Base-by-base conservation (phyloP, 2,113 vertebrate species). In the Bubo scandiacus region DNA sequence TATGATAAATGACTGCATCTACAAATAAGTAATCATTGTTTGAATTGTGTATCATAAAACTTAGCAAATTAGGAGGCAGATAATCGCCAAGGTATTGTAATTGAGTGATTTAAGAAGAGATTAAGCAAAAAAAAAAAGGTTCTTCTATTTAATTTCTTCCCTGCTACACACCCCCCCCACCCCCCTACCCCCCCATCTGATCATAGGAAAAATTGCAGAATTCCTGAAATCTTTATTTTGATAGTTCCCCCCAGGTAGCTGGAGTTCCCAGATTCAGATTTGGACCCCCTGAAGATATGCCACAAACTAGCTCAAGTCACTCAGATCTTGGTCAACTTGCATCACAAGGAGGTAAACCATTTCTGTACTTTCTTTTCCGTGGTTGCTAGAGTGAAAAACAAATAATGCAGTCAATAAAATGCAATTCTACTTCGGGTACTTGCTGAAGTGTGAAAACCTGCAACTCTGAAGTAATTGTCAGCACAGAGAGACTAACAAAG, bases 261-360 rank as follows among this genome's bases (percentile, higher is more conserved):
- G 99, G 99, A 55, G 99, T 99, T 40, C 98, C 99, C 63, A 97
- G 99, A 30, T 99, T 99, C 97, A 98, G 99, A 66, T 99, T 99
- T 91, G 99, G 99, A 15, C 98, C 98, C 36, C 98, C 99, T 67
- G 99, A 99, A 77, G 99, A 99, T 29, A 94, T 99, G 97, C 98
- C 99, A 21, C 99, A 99, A 75, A 99, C 99, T 34, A 99, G 98
- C 94, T 99, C 99, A 23, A 99, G 99, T 26, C 99, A 99, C 85
- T 99, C 99, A 40, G 99, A 99, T 82, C 98, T 99, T 55, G 99
- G 99, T 52, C 99, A 99, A 84, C 99, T 99, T 23, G 98, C 99
- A 23, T 99, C 99, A n/a, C 99, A 99, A 98, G 99, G 99, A 99
- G 99, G 99, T 99, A 97, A 95, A 71, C 36, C 12, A 86, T 23